These are phyloP conservation scores for Sarcophilus harrisii DNA, from an alignment of 2,797 vertebrate genomes.

Conservation along the genomic window DNA sequence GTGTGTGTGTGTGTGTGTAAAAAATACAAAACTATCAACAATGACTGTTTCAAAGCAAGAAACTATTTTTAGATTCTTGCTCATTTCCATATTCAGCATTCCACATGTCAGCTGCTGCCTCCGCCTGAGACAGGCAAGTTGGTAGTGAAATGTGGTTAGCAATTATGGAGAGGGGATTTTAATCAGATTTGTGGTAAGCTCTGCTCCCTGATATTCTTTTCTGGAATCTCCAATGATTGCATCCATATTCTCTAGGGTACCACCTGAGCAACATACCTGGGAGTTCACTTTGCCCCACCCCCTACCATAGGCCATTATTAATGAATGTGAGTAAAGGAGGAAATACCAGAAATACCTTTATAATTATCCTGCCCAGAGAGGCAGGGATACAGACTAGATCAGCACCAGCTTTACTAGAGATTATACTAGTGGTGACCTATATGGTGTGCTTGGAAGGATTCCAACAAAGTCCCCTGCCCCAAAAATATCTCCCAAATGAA, in stretches of 20 bases:
- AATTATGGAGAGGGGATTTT: neutral
- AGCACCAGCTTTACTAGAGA: neutral
- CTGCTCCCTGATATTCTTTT: neutral
- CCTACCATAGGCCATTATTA: neutral
- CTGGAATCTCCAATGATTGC: neutral
- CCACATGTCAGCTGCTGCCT: constrained; percentile 46
- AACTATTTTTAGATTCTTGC: constrained; percentile 68
- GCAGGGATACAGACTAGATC: neutral
- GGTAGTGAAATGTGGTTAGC: neutral
- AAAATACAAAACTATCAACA: constrained; percentile 60
- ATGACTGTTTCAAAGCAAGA: constrained; percentile 27
- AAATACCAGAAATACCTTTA: neutral
- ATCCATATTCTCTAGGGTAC: neutral
- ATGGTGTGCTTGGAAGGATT: neutral
- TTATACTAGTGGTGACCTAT: neutral
- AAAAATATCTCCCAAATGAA: neutral
- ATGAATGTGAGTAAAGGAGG: neutral
- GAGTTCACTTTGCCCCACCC: neutral
- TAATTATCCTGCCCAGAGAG: neutral
- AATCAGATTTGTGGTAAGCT: neutral
- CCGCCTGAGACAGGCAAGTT: neutral
- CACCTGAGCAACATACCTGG: neutral
- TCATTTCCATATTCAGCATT: constrained; percentile 39
- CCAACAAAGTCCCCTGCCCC: neutral
- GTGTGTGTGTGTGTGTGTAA: constrained; percentile 24